These are phyloP conservation scores for Tethya wilhelma DNA, from an alignment of 37 sponge, comb jelly and placozoan genomes.

Conservation along the genomic window DNA sequence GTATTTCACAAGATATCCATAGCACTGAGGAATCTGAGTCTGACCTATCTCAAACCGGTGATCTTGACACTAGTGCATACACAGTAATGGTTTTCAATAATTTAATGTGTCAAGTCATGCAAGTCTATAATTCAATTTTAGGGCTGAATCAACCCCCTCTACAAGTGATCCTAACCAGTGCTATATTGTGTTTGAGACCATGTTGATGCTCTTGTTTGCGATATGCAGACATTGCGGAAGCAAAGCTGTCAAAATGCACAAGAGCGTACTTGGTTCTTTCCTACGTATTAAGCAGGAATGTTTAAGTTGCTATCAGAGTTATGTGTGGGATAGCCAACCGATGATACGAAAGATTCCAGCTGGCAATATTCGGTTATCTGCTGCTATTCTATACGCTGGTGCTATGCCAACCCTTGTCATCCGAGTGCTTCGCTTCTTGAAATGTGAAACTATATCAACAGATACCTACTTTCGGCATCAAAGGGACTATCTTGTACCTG, in stretches of 20 bases:
- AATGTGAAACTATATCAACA: conserved; percentile 3
- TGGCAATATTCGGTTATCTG: conserved; percentile 45
- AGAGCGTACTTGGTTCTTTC: conserved; percentile 9
- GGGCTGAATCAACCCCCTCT: not conserved
- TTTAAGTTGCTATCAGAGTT: not conserved
- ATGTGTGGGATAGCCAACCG: not conserved
- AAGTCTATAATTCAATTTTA: not conserved
- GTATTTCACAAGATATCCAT: not conserved
- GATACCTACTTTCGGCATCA: conserved; percentile 59
- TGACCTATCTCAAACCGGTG: not conserved
- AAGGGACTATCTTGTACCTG: conserved; percentile 6
- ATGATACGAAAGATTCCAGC: conserved; percentile 18
- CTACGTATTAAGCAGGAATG: conserved; percentile 14
- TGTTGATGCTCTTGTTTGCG: not conserved
- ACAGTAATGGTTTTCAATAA: not conserved
- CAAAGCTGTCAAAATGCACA: not conserved
- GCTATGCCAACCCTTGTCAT: conserved; percentile 45
- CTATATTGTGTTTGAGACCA: not conserved
- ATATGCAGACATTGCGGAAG: not conserved
- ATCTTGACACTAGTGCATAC: not conserved
- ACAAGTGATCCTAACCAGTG: not conserved
- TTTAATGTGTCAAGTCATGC: not conserved
- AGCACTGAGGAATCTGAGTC: not conserved
- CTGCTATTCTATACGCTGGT: conserved; percentile 57
- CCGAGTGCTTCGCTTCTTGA: conserved; percentile 9